phyloP scores from a whole-genome alignment of 2,113 vertebrate species.

The Condylura cristata region DNA sequence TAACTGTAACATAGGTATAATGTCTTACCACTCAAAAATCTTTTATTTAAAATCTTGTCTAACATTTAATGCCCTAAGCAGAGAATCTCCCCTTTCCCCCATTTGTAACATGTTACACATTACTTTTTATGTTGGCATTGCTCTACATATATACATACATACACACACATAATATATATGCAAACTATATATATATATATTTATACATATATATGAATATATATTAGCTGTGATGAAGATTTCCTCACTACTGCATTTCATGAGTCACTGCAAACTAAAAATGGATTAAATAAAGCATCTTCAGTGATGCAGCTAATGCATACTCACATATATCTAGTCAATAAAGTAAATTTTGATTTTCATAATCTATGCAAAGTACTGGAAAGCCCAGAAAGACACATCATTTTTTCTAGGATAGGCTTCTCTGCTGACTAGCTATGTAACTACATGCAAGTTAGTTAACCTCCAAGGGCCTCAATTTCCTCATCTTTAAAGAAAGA shows the following conservation, averaged over 20 bases:
- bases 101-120: not conserved
- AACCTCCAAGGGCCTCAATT: conserved; percentile 66
- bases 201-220: too few species aligned
- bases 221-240: not conserved
- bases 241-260: not conserved
- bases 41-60: not conserved
- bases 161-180: too few species aligned
- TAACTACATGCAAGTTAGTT: conserved; percentile 59
- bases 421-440: conserved; percentile 42
- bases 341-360: conserved; percentile 25
- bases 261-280: not conserved
- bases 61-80: not conserved
- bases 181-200: too few species aligned
- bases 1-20: not conserved
- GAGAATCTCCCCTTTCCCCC: not conserved
- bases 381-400: not conserved
- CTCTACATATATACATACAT: not conserved
- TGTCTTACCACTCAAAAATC: not conserved
- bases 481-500: conserved; percentile 56
- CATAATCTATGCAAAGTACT: not conserved
- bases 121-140: not conserved
- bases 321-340: not conserved
- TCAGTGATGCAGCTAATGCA: not conserved
- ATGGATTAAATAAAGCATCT: not conserved
- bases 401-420: not conserved